Evolutionary conservation across 2,888 invertebrate genomes (phyloP), one percentile per base, ranked within the genome.

Genomic region (Melanargia galathea): DNA sequence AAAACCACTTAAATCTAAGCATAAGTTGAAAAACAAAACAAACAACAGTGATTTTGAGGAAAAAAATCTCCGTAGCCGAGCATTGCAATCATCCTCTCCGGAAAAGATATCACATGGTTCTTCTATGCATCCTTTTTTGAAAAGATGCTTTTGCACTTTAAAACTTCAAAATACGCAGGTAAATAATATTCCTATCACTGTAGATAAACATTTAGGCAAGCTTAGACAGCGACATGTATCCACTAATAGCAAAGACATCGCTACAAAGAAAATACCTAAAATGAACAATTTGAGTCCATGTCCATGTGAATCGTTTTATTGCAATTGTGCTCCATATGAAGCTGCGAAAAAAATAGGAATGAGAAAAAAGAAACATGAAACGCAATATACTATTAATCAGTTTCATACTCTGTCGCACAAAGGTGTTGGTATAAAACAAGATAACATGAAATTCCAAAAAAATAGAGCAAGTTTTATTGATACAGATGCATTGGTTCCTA

Each of bases 81-180:
- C 43, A 22, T 33, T n/a, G 33, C 54, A 64, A 46, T 55, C 62
- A n/a, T 46, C 22, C 7, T 13, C 16, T 20, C 11, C 35, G 26
- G 45, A 63, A 63, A 67, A 64, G 5, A 68, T 72, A 40, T 58
- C 73, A 11, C 70, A 46, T 59, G 65, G 65, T 13, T 70, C 72
- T 26, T 61, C 68, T 2, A 64, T 66, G 56, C 59, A 65, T 6
- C 67, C 70, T 54, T 54, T 68, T 40, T 62, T 76, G 48, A 75
- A 74, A 58, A 71, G 73, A 30, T 77, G 76, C 65, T 74, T 75
- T 64, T 76, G 76, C 66, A 75, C 75, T 13, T 68, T 77, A 51
- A 73, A 70, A 61, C 62, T 75, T 26, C 73, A 74, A 22, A 71
- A 70, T 48, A 40, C 40, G 30, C 35, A 45, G 48, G 24, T 18